Evolutionary conservation across 2,888 invertebrate genomes (phyloP).

Genomic region (Limnephilus marmoratus): DNA sequence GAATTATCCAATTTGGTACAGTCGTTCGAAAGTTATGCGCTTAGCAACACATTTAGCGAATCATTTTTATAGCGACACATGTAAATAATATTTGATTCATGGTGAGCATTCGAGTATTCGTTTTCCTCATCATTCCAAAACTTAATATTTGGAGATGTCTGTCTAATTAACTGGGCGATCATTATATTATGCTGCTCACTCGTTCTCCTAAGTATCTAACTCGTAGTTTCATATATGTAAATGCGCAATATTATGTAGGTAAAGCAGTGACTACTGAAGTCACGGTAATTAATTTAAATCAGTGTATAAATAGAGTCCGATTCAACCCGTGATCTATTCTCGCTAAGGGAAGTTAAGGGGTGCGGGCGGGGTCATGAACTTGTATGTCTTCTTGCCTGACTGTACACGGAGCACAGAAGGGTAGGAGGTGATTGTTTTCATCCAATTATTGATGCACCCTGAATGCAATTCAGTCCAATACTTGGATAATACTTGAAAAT

Average conservation of each 20-base stretch:
- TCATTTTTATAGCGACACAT: too few species aligned
- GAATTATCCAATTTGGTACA: too few species aligned
- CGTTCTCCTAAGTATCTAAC: background rate
- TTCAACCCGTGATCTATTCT: background rate
- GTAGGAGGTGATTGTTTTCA: background rate
- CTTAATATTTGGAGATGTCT: too few species aligned
- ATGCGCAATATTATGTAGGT: background rate
- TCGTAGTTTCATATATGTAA: background rate
- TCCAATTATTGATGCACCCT: background rate
- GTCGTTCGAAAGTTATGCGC: too few species aligned
- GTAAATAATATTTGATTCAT: too few species aligned
- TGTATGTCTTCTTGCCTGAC: background rate
- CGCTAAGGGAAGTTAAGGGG: background rate
- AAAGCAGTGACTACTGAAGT: background rate
- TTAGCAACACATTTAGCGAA: too few species aligned
- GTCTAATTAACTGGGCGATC: too few species aligned
- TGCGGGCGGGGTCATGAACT: background rate
- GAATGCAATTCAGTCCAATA: background rate
- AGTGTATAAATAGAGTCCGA: background rate
- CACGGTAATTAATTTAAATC: background rate
- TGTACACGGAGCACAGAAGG: background rate
- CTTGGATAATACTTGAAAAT: background rate
- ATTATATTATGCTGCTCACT: too few species aligned
- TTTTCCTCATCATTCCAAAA: too few species aligned
- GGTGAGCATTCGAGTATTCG: too few species aligned